A percentile compares a stretch with the other conserved stretches of the same genome.
Conservation (phyloP, 2,888 invertebrate genomes). For the Drosophila putrida region DNA sequence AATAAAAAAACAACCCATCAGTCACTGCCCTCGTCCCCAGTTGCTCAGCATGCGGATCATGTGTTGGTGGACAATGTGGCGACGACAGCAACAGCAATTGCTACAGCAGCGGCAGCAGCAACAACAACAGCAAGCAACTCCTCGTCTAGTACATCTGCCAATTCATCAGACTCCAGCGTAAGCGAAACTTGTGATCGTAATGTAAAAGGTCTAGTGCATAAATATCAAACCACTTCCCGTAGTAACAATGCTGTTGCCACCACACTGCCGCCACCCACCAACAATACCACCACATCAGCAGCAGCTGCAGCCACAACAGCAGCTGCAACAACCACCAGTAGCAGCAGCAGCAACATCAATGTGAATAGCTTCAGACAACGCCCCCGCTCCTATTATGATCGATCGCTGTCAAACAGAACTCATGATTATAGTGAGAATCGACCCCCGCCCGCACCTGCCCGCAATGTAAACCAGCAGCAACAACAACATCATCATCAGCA, state of each 20-base stretch:
- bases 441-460: conserved; percentile 86
- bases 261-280: conserved; percentile 56
- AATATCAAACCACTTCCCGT: conserved; percentile 88
- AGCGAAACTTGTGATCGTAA: conserved; percentile 88
- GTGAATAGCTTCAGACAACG: conserved; percentile 73
- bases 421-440: conserved; percentile 83
- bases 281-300: conserved; percentile 22
- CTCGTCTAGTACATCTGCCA: conserved; percentile 63
- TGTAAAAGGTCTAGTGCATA: conserved; percentile 91
- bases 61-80: conserved; percentile 73
- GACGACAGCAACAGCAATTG: conserved; percentile 17
- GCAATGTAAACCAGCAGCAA: conserved; percentile 46
- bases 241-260: conserved; percentile 60
- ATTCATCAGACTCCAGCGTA: conserved; percentile 77
- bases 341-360: conserved; percentile 36
- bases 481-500: conserved; percentile 52
- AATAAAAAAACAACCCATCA: conserved; percentile 85
- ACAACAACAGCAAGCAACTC: conserved; percentile 16
- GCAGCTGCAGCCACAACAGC: conserved; percentile 29
- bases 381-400: conserved; percentile 84
- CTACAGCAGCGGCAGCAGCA: conserved; percentile 1
- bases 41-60: conserved; percentile 86
- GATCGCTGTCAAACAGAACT: conserved; percentile 72
- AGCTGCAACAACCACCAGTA: conserved; percentile 32
- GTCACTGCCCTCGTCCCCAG: conserved; percentile 89